Conservation (phyloP, 2,797 vertebrate genomes). For the Myotis daubentonii region DNA sequence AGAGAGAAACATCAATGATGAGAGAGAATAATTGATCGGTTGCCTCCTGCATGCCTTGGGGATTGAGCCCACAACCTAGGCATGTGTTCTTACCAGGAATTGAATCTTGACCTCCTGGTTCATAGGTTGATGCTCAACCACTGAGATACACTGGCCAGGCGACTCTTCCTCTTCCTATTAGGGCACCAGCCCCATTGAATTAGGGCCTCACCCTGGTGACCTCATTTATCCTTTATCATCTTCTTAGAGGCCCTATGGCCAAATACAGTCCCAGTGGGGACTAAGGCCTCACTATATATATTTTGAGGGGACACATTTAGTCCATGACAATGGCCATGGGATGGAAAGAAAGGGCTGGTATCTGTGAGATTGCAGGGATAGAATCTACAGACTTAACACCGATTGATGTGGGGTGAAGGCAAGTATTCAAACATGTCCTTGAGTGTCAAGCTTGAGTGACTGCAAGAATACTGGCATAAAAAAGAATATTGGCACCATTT, state of each 20-base stretch:
- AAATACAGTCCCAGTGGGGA: neutral
- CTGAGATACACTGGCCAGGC: too few relatives aligned
- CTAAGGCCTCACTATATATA: neutral
- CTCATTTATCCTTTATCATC: neutral
- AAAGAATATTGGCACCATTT: neutral
- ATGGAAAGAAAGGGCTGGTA: neutral
- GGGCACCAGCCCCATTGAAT: neutral
- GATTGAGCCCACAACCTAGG: too few relatives aligned
- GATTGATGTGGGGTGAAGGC: neutral
- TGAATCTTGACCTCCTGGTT: too few relatives aligned
- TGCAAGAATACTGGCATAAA: neutral
- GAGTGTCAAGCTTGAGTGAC: neutral
- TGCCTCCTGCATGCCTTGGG: too few relatives aligned
- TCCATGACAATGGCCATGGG: neutral
- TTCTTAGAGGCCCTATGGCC: neutral
- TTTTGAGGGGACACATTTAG: neutral
- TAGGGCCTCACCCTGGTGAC: neutral
- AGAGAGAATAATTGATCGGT: too few relatives aligned
- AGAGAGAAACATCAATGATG: too few relatives aligned
- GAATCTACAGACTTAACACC: neutral
- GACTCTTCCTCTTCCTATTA: neutral
- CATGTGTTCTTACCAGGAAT: too few relatives aligned
- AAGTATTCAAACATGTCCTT: neutral
- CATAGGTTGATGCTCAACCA: too few relatives aligned
- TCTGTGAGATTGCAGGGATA: neutral